Evolutionary conservation across 2,888 invertebrate genomes (phyloP).

Genomic region (Diarsia mendica): DNA sequence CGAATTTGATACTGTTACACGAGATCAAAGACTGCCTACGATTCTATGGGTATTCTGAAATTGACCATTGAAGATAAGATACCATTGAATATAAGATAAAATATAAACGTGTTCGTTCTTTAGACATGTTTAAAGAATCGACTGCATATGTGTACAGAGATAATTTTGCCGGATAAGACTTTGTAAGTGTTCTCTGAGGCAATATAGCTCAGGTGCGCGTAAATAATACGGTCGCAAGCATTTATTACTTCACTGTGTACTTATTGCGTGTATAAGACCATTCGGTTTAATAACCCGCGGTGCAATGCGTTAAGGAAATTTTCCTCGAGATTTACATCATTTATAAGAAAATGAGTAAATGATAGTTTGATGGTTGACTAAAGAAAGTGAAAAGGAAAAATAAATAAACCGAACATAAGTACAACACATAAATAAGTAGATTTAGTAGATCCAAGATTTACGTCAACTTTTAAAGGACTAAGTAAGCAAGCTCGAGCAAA

Average conservation of each 20-base stretch:
- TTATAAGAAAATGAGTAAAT: not conserved
- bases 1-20: conserved; percentile 14
- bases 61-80: not conserved
- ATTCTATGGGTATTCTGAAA: not conserved
- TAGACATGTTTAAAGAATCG: conserved; percentile 15
- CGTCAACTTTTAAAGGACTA: conserved; percentile 1
- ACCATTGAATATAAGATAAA: no score
- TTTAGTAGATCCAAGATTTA: conserved; percentile 2
- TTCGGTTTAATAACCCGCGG: conserved; percentile 26
- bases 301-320: conserved; percentile 14
- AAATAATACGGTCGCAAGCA: conserved; percentile 55
- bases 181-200: conserved; percentile 62
- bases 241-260: conserved; percentile 54
- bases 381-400: not conserved
- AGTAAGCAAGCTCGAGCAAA: not conserved
- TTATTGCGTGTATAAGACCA: conserved; percentile 51
- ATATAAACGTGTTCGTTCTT: conserved; percentile 3
- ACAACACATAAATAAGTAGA: not conserved
- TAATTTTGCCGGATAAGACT: conserved; percentile 56
- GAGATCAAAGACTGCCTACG: conserved; percentile 19
- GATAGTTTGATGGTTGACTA: not conserved
- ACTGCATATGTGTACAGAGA: conserved; percentile 45
- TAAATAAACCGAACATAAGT: not conserved
- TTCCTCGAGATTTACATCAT: not conserved
- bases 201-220: conserved; percentile 56